phyloP scores from a whole-genome alignment of 2,113 vertebrate species.

The Serilophus lunatus region DNA sequence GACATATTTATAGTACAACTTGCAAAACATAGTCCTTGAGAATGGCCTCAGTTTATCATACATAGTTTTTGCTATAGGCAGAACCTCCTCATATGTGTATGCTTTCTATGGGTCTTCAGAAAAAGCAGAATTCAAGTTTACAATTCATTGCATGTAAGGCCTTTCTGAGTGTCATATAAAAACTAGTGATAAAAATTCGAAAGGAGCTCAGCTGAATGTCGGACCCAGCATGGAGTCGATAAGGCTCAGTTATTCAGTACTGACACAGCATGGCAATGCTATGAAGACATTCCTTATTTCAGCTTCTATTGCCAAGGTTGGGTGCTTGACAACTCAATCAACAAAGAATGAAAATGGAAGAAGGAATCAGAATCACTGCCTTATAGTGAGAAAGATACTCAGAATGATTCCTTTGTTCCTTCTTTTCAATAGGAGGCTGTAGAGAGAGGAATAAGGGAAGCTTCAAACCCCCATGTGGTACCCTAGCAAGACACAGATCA shows the following conservation, averaged over 20 bases:
- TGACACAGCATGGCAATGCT: slow-evolving; percentile 41
- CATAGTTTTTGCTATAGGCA: not conserved
- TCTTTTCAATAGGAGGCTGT: not conserved
- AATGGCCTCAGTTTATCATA: not conserved
- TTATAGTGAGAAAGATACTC: slow-evolving; percentile 40
- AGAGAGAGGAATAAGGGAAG: not conserved
- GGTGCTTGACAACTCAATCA: slow-evolving; percentile 56
- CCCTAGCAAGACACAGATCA: not conserved
- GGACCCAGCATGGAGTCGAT: slow-evolving; percentile 29
- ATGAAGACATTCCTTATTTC: slow-evolving; percentile 54
- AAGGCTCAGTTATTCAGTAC: slow-evolving; percentile 44
- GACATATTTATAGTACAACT: not conserved
- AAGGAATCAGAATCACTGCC: slow-evolving; percentile 18
- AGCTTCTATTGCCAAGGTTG: slow-evolving; percentile 10
- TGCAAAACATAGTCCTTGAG: not conserved
- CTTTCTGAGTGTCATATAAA: not conserved
- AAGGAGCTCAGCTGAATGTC: not conserved
- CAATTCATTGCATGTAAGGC: not conserved
- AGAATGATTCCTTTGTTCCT: slow-evolving; percentile 25
- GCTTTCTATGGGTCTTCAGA: not conserved
- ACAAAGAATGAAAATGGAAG: slow-evolving; percentile 37
- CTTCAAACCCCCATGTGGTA: not conserved
- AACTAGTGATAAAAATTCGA: slow-evolving; percentile 35
- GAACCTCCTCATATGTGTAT: not conserved
- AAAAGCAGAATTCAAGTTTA: not conserved